phyloP scores from a whole-genome alignment of 2,888 invertebrate genomes.

The Stegana nigrithorax region DNA sequence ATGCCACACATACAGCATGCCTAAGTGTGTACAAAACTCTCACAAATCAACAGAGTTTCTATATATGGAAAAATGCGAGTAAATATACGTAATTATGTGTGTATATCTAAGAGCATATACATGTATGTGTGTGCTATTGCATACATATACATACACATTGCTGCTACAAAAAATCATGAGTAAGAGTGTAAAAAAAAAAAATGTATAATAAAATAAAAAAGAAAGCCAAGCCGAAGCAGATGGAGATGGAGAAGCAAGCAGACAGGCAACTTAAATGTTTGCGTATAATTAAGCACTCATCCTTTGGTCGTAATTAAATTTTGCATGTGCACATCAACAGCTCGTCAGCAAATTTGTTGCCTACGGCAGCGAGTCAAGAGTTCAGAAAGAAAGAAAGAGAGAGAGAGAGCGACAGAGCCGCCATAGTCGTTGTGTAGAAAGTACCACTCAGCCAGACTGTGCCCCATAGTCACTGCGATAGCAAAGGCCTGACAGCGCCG shows the following conservation, averaged over 20 bases:
- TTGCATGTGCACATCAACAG: constrained; percentile 66
- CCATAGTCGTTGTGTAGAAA: too few species aligned
- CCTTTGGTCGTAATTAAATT: constrained; percentile 69
- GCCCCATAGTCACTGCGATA: constrained; percentile 1
- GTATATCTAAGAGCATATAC: too few species aligned
- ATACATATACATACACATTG: constrained; percentile 29
- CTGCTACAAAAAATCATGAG: constrained; percentile 21
- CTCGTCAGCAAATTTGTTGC: constrained; percentile 30
- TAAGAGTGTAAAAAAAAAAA: not conserved
- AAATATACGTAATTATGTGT: too few species aligned
- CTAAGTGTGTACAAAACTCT: too few species aligned
- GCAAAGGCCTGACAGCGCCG: too few species aligned
- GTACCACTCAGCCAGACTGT: constrained; percentile 1
- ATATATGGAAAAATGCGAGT: too few species aligned
- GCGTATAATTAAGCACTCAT: constrained; percentile 69
- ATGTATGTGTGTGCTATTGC: too few species aligned
- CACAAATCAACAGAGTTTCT: too few species aligned
- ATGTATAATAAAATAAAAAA: constrained; percentile 21
- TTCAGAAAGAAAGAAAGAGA: too few species aligned
- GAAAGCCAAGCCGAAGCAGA: constrained; percentile 11
- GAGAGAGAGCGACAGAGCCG: too few species aligned
- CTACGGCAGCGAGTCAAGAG: constrained; percentile 19
- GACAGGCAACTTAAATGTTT: constrained; percentile 66
- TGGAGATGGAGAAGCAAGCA: constrained; percentile 10
- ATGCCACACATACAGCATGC: too few species aligned